Evolutionary conservation across 2,797 vertebrate genomes (phyloP).

Genomic region (Peromyscus aztecus): DNA sequence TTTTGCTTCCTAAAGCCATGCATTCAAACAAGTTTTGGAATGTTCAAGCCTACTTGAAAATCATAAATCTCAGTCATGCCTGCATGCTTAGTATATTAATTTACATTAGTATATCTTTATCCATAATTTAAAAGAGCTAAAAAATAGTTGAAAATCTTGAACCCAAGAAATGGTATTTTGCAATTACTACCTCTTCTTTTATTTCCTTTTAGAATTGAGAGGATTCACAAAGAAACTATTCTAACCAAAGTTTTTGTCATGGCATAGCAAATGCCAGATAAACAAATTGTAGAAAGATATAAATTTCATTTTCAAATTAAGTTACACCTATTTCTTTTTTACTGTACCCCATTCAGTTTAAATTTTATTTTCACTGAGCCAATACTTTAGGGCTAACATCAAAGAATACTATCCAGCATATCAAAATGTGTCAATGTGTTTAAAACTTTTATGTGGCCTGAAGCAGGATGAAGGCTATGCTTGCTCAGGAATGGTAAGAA

Average conservation of each 20-base stretch:
- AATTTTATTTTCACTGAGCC: slow-evolving; percentile 16
- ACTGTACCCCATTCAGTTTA: background rate
- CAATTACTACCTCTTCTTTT: background rate
- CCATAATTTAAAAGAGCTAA: background rate
- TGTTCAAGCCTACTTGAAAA: fast-evolving
- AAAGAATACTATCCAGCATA: background rate
- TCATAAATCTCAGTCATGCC: background rate
- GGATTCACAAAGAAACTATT: background rate
- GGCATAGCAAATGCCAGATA: background rate
- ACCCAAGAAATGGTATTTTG: background rate
- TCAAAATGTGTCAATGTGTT: slow-evolving; percentile 56
- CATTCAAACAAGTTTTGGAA: background rate
- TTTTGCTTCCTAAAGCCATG: background rate
- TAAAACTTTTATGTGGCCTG: slow-evolving; percentile 60
- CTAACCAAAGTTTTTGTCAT: background rate
- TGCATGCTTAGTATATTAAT: background rate
- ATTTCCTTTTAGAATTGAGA: background rate
- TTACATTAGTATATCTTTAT: background rate
- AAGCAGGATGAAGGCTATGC: background rate
- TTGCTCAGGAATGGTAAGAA: slow-evolving; percentile 49
- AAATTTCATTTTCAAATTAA: slow-evolving; percentile 32
- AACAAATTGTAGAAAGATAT: background rate
- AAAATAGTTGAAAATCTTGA: background rate
- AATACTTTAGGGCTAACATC: background rate
- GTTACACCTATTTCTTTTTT: background rate